A percentile compares a stretch with the other conserved stretches of the same genome.
phyloP scores from a whole-genome alignment of 2,888 invertebrate genomes.

The Magallana nippona region DNA sequence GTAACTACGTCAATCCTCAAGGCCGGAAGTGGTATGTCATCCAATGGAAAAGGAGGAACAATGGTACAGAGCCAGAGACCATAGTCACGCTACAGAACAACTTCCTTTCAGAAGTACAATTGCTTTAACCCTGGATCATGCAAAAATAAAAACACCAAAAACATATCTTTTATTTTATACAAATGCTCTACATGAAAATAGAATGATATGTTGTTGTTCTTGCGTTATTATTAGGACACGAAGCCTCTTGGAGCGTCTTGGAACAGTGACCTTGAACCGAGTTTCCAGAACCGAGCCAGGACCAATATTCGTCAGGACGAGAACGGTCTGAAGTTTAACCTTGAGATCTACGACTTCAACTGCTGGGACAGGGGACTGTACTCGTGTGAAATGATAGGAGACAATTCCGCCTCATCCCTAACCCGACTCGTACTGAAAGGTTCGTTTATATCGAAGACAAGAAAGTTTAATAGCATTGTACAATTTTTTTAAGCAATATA shows the following conservation, averaged over 20 bases:
- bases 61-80: slow-evolving; percentile 7
- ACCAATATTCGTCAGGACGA: slow-evolving; percentile 20
- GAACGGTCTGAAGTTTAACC: slow-evolving; percentile 7
- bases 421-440: not conserved
- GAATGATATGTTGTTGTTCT: too few relatives aligned
- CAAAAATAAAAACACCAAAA: too few relatives aligned
- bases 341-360: not conserved
- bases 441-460: not conserved
- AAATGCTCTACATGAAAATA: too few relatives aligned
- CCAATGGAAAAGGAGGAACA: slow-evolving; percentile 26
- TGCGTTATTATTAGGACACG: not conserved
- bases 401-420: not conserved
- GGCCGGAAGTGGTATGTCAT: slow-evolving; percentile 18
- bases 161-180: too few relatives aligned
- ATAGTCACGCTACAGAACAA: slow-evolving; percentile 3
- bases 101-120: not conserved
- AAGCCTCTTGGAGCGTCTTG: slow-evolving; percentile 11
- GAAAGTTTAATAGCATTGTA: too few relatives aligned
- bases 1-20: slow-evolving; percentile 10
- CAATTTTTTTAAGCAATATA: too few relatives aligned
- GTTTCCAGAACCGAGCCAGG: slow-evolving; percentile 3
- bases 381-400: slow-evolving; percentile 16
- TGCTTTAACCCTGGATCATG: not conserved
- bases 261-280: not conserved
- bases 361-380: not conserved